These are phyloP conservation scores for Protobothrops mucrosquamatus DNA, from an alignment of 2,113 vertebrate genomes.

Conservation along the genomic window DNA sequence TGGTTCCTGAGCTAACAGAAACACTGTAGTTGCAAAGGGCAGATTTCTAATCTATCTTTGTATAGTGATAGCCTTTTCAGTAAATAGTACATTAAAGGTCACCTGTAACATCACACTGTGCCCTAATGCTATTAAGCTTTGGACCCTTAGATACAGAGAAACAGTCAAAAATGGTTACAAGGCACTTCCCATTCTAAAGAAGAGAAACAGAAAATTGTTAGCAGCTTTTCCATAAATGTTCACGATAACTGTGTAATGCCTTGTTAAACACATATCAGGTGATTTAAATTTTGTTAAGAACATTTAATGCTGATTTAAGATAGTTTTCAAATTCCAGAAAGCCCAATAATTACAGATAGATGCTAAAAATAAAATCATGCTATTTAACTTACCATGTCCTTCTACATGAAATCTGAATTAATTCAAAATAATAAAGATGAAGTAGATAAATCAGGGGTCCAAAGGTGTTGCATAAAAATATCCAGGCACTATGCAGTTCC, in stretches of 20 bases:
- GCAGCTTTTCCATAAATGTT: background rate
- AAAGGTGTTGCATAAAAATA: background rate
- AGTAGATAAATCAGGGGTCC: background rate
- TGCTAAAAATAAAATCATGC: background rate
- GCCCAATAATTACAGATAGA: background rate
- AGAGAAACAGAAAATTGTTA: background rate
- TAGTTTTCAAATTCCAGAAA: background rate
- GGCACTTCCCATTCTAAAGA: too few relatives aligned
- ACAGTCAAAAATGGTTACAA: background rate
- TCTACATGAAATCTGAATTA: background rate
- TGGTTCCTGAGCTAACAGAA: background rate
- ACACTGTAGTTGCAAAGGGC: background rate
- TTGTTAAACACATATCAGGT: background rate
- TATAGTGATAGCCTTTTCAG: background rate
- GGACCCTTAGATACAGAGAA: background rate
- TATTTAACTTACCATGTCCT: background rate
- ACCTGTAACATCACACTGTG: slow-evolving; percentile 16
- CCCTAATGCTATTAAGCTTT: slow-evolving; percentile 19
- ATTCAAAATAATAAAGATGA: background rate
- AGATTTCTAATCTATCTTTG: slow-evolving; percentile 15
- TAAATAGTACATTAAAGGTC: background rate
- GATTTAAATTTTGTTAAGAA: background rate
- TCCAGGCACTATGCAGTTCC: background rate
- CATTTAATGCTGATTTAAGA: background rate
- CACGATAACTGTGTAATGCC: background rate